phyloP scores from a whole-genome alignment of 2,797 vertebrate species.

The Zonotrichia albicollis region DNA sequence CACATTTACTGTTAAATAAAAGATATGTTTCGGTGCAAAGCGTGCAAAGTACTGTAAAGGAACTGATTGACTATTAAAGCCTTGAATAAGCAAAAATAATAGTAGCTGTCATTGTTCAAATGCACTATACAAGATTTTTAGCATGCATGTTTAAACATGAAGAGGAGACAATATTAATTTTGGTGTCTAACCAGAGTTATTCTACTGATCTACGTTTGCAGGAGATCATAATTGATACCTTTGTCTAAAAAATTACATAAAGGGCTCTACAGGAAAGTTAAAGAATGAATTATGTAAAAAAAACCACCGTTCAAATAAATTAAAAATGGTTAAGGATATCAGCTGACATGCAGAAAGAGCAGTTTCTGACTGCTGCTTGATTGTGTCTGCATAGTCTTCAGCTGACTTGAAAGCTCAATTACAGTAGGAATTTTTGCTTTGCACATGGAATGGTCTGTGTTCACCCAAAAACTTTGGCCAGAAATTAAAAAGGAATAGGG shows the following conservation, averaged over 20 bases:
- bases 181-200: not conserved
- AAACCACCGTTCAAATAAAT: not conserved
- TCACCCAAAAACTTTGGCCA: not conserved
- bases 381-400: not conserved
- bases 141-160: slow-evolving; percentile 28
- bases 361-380: not conserved
- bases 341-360: not conserved
- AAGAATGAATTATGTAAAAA: not conserved
- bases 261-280: not conserved
- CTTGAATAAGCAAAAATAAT: slow-evolving; percentile 50
- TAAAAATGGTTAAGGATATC: not conserved
- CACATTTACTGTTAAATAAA: slow-evolving; percentile 55
- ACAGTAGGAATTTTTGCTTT: not conserved
- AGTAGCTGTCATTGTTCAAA: slow-evolving; percentile 44
- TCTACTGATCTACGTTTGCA: not conserved
- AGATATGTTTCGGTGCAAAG: slow-evolving; percentile 17
- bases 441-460: not conserved
- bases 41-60: slow-evolving; percentile 18
- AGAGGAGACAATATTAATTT: not conserved
- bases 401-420: not conserved
- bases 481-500: not conserved
- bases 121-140: slow-evolving; percentile 21
- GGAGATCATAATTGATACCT: not conserved
- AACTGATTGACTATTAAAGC: slow-evolving; percentile 39
- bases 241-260: not conserved